These are phyloP conservation scores for Harmothoe impar DNA, from an alignment of 2,888 invertebrate species.

Conservation along the genomic window DNA sequence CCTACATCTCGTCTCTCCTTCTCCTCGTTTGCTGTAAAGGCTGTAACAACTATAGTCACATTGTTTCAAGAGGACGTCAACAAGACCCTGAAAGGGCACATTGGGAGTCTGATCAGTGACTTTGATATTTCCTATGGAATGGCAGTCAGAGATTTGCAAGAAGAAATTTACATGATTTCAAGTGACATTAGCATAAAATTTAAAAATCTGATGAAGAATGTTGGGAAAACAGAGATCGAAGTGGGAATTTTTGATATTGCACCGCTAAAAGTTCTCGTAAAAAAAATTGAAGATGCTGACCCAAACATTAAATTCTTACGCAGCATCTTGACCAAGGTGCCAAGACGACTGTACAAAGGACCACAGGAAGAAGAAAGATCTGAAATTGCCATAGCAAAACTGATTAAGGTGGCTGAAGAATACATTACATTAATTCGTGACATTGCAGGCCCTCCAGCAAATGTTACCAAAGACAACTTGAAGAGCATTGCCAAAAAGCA, in stretches of 20 bases:
- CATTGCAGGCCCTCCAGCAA: neutral
- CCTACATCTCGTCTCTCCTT: neutral
- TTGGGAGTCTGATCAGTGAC: neutral
- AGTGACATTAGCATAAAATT: no score
- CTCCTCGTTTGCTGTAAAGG: neutral
- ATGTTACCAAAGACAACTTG: neutral
- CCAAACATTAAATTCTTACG: neutral
- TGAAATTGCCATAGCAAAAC: no score
- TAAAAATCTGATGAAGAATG: neutral
- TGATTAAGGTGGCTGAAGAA: neutral
- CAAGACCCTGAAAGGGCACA: neutral
- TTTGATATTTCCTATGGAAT: neutral
- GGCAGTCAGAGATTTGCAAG: neutral
- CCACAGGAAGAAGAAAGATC: neutral
- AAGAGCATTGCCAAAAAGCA: no score
- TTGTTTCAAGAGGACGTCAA: neutral
- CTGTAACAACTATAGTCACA: neutral
- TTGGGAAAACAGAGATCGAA: neutral
- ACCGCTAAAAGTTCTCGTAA: neutral
- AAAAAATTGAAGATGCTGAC: neutral
- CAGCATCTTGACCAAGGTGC: neutral
- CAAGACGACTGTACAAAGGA: neutral
- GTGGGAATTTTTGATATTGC: no score
- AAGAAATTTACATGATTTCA: neutral
- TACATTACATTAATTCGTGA: neutral